Evolutionary conservation across 2,797 vertebrate species (phyloP), one percentile per base, ranked within the genome.

Genomic region (Clarias pachynema): DNA sequence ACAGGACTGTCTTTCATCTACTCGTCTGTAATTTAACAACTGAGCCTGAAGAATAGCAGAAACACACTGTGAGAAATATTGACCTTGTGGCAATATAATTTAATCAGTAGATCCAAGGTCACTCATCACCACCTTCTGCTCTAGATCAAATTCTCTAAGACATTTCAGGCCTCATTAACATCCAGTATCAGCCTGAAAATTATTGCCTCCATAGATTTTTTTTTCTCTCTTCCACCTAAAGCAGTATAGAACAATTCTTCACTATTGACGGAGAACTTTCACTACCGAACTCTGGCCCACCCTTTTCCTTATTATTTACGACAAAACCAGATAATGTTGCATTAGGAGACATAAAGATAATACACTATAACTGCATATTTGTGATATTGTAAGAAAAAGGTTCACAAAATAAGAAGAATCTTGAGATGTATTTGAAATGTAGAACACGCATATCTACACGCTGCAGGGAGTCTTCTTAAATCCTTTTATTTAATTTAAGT

Each of bases 61-160:
- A 66, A 84, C 79, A 83, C 79, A 62, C 2, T 3, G 60, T 56
- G 53, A 40, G 75, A 63, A 29, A 87, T 81, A 89, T 86, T 79
- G 60, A 80, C 87, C 87, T 85, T 85, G 82, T 81, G 86, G 66
- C 72, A 73, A 85, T 84, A 86, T 66, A 86, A 84, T 92, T 92
- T 89, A 92, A 91, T 89, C 90, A 79, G 83, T 88, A 81, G 79
- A 91, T 84, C 87, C 89, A 91, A 91, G 90, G 90, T 87, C 89
- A 86, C 88, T 87, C 87, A 86, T 84, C 87, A 91, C 83, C 82
- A 86, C 89, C 85, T 90, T 92, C 90, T 89, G 86, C 89, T 91
- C 88, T 86, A 83, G 79, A 91, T 93, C 89, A 92, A 92, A 90
- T 87, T 90, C 85, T 85, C 86, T 86, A 63, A 62, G 70, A 90